A percentile compares a stretch with the other conserved stretches of the same genome.
phyloP scores from a whole-genome alignment of 2,113 vertebrate genomes.

The Uropsilus gracilis region DNA sequence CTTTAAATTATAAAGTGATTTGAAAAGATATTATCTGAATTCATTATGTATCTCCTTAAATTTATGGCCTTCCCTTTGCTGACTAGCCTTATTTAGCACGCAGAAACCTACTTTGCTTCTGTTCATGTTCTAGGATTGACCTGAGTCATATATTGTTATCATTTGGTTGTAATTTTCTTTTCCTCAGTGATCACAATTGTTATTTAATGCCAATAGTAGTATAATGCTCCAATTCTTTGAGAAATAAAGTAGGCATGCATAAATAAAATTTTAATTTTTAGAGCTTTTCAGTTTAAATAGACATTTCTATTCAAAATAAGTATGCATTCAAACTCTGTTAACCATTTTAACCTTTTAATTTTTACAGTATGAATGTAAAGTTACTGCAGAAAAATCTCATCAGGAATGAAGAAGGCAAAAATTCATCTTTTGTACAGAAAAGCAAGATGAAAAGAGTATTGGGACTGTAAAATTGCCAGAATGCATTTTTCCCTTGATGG shows the following conservation, averaged over 20 bases:
- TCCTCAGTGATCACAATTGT: background rate
- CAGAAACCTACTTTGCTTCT: background rate
- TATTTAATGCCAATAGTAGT: conserved; percentile 13
- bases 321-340: conserved; percentile 18
- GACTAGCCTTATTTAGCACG: background rate
- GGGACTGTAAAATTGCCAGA: conserved; percentile 85
- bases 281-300: conserved; percentile 24
- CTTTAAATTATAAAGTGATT: conserved; percentile 10
- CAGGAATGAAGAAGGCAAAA: conserved; percentile 89
- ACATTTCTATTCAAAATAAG: conserved; percentile 29
- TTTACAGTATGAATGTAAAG: conserved; percentile 95
- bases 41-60: background rate
- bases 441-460: conserved; percentile 71
- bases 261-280: conserved; percentile 23
- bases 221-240: background rate
- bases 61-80: background rate
- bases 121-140: background rate
- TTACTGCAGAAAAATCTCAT: conserved; percentile 93
- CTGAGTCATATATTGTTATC: background rate
- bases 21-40: conserved; percentile 17
- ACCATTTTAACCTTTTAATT: conserved; percentile 65
- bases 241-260: background rate
- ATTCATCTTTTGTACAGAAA: conserved; percentile 79
- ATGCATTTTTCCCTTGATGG: conserved; percentile 81
- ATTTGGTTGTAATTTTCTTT: background rate